Evolutionary conservation across 1,140 invertebrate species (phyloP).

Genomic region (Ceratitis capitata): DNA sequence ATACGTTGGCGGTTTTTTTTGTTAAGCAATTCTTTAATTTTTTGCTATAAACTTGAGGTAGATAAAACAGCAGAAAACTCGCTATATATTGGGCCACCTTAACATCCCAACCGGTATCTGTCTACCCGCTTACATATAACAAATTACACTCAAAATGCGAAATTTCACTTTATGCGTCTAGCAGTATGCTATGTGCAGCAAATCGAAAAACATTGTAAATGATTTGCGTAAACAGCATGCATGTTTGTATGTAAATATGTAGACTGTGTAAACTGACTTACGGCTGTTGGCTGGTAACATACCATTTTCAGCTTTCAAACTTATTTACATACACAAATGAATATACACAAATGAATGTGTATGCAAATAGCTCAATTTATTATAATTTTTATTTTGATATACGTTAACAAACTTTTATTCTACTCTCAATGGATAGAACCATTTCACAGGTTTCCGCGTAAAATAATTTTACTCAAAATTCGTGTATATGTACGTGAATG

Average conservation of each 20-base stretch:
- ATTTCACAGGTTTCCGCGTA: neutral
- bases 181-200: neutral
- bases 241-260: too few relatives aligned
- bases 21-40: too few relatives aligned
- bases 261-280: neutral
- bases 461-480: neutral
- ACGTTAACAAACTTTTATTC: neutral
- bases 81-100: too few relatives aligned
- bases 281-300: neutral
- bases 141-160: neutral
- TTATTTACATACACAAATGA: neutral
- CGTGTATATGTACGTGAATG: too few relatives aligned
- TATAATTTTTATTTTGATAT: too few relatives aligned
- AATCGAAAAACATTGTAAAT: neutral
- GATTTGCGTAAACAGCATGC: neutral
- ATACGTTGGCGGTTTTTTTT: too few relatives aligned
- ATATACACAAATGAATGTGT: neutral
- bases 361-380: neutral
- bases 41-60: too few relatives aligned
- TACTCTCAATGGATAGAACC: neutral
- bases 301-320: neutral
- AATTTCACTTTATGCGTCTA: neutral
- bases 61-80: too few relatives aligned
- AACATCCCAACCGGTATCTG: too few relatives aligned
- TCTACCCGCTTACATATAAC: too few relatives aligned